Base-by-base conservation (phyloP, 2,797 vertebrate genomes). In the Ctenochaetus hawaiiensis region DNA sequence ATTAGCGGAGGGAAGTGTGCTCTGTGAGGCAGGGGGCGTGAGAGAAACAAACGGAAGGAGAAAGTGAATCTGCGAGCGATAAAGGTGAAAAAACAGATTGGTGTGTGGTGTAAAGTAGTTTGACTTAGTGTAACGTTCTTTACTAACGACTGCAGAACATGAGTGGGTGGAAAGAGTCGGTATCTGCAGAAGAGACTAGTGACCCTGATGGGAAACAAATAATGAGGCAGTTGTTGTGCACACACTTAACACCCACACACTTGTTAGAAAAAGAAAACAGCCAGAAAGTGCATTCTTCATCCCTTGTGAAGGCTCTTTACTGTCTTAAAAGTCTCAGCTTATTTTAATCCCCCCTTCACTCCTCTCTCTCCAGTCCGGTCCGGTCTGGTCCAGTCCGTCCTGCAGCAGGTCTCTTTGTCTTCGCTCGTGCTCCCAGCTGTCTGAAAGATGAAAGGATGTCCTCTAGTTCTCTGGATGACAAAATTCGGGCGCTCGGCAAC, bases 131-230 rank as follows among this genome's bases (percentile, higher is more conserved):
- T 47, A 56, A 22, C 22, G 61, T 58, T 72, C 20, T 65, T 61
- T 45, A 57, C 44, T 80, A 80, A 84, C 78, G 78, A 77, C 60
- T 57, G 13, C 3, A 70, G 68, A 78, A 78, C 52, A 69, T 11
- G 79, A 54, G 90, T 87, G 81, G 89, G 80, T 53, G 78, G 73
- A 63, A 39, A 56, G 20, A 67, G 34, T 72, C 45, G n/a, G 60
- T 56, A 30, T 52, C 9, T 59, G 59, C 6, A 34, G 65, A 67
- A n/a, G 37, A 64, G 62, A 59, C 63, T 16, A 41, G 37, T 70
- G 75, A 89, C 83, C 79, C 75, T 78, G 80, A 85, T 80, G 80
- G 80, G 73, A 88, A 85, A 76, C 61, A 77, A 81, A 75, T 85
- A 81, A 82, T 79, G 77, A 89, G 88, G 79, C 62, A 20, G 69